phyloP scores from a whole-genome alignment of 2,888 invertebrate species.

The Odontothrips loti region DNA sequence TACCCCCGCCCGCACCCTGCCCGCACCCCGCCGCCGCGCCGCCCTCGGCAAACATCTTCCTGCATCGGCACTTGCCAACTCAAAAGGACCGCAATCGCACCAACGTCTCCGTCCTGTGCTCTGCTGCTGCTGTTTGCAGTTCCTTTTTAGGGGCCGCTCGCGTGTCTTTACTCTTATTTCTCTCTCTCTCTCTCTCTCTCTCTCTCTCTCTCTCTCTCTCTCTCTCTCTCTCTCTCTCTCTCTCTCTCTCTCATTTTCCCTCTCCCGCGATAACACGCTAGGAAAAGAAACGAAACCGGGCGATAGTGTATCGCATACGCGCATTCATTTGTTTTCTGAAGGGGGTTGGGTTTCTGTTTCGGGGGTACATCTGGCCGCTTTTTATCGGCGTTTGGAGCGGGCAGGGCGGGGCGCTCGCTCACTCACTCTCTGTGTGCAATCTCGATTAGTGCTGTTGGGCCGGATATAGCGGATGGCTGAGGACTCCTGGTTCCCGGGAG shows the following conservation, averaged over 20 bases:
- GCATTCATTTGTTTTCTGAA: conserved; percentile 8
- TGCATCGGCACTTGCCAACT: background rate
- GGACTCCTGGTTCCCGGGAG: no score
- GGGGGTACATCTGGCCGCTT: no score
- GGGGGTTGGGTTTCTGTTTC: background rate
- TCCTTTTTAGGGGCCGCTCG: conserved; percentile 37
- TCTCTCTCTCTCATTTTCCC: conserved; percentile 29
- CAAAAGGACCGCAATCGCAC: conserved; percentile 13
- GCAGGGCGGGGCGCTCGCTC: no score
- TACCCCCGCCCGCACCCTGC: background rate
- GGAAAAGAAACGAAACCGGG: background rate
- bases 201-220: conserved; percentile 31
- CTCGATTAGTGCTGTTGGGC: no score
- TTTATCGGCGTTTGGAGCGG: no score
- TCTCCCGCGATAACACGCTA: conserved; percentile 29
- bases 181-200: conserved; percentile 29
- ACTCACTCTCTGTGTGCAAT: no score
- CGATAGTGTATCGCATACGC: background rate
- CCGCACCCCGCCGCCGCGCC: background rate
- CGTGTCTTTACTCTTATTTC: conserved; percentile 32
- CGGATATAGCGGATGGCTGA: no score
- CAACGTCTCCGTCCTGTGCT: background rate
- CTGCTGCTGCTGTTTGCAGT: background rate
- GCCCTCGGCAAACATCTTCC: conserved; percentile 5
- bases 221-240: conserved; percentile 30